phyloP scores from a whole-genome alignment of 2,113 vertebrate species.

The Holacanthus passer region DNA sequence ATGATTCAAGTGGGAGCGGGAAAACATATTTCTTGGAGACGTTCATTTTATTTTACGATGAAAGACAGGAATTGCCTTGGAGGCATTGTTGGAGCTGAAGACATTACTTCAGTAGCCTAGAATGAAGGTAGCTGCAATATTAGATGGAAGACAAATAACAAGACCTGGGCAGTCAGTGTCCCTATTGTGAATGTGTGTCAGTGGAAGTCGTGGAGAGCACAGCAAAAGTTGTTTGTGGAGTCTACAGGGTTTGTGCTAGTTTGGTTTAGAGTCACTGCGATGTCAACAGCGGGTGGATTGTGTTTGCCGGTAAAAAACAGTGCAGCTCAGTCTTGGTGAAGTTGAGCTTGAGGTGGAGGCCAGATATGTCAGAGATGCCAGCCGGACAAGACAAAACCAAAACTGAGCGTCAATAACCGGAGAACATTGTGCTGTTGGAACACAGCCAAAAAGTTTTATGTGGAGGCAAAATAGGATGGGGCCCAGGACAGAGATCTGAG shows the following conservation, averaged over 20 bases:
- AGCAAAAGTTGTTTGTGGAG: constrained; percentile 15
- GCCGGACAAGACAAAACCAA: not conserved
- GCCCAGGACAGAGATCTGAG: not conserved
- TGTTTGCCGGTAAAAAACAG: not conserved
- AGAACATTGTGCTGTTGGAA: not conserved
- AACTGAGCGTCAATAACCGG: constrained; percentile 1
- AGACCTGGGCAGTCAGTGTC: constrained; percentile 12
- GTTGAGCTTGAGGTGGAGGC: constrained; percentile 8
- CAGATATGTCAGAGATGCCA: not conserved
- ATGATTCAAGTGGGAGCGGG: constrained; percentile 28
- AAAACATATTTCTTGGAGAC: constrained; percentile 38
- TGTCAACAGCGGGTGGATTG: not conserved
- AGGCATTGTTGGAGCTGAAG: constrained; percentile 34
- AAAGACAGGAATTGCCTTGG: constrained; percentile 49
- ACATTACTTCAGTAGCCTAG: constrained; percentile 32
- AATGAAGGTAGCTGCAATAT: constrained; percentile 27
- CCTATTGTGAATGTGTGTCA: constrained; percentile 18
- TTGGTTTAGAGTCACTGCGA: constrained; percentile 10
- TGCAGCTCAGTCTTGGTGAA: constrained; percentile 1
- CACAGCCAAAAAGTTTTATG: not conserved
- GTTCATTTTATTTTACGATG: constrained; percentile 60
- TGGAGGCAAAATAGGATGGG: not conserved
- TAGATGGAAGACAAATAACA: constrained; percentile 51
- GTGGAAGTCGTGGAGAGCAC: not conserved
- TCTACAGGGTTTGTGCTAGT: not conserved